Evolutionary conservation across 2,888 invertebrate genomes (phyloP).

Genomic region (Candidula unifasciata): DNA sequence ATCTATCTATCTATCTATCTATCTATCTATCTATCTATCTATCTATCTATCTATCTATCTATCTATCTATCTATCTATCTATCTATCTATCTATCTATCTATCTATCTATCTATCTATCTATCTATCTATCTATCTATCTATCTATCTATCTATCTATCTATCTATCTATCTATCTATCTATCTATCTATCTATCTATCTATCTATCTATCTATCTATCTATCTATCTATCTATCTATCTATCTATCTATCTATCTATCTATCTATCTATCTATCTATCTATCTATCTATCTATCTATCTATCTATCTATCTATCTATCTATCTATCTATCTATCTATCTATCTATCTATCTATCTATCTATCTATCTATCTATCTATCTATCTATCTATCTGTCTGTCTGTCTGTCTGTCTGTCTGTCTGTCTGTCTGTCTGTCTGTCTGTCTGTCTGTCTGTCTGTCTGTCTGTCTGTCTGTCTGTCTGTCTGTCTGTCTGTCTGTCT

Average conservation of each 20-base stretch:
- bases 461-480: constrained; percentile 6
- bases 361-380: background rate
- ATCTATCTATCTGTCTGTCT: background rate
- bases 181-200: too few relatives aligned
- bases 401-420: background rate
- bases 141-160: background rate
- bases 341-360: background rate
- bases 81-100: background rate
- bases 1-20: background rate
- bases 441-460: background rate
- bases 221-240: too few relatives aligned
- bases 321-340: constrained; percentile 16
- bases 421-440: background rate
- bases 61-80: background rate
- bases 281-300: constrained; percentile 15
- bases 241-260: background rate
- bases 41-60: background rate
- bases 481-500: constrained; percentile 29
- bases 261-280: constrained; percentile 2
- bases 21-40: background rate
- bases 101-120: background rate
- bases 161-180: too few relatives aligned
- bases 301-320: constrained; percentile 11
- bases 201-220: too few relatives aligned
- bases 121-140: background rate